Evolutionary conservation across 30 jellyfish, hydroid and myxozoan species (phyloP), one percentile per base, ranked within the genome.

Genomic region (Sanderia malayensis): DNA sequence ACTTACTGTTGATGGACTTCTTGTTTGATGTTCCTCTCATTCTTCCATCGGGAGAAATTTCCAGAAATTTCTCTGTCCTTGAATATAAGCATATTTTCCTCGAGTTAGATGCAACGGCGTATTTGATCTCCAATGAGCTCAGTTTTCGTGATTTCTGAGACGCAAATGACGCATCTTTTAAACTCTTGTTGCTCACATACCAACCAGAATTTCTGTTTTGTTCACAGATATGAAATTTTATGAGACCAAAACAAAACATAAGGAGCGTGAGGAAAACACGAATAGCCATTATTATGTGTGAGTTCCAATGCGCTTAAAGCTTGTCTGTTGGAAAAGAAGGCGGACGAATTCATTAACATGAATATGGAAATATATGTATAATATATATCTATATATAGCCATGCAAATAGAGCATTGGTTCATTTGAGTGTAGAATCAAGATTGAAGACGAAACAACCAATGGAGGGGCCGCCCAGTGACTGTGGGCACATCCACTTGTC

Each of bases 21-120:
- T 24, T 18, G 24, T 49, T 9, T 19, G 64, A 49, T 49, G 64
- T 49, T 49, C 64, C 64, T 49, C 64, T 49, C 64, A 49, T 49
- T 24, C 64, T 49, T 4, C 64, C 64, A 24, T 4, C 18, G 4
- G 64, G 64, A 2, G 18, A 24, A 18, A 49, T 49, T 19, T 49
- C 64, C 64, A 49, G 18, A 19, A 49, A 49, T 18, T 4, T 49
- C 18, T 24, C 64, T 9, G 64, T 49, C 18, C 64, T 49, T 19
- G 64, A 49, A 49, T 49, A 49, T 7, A 49, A 19, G 18, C 64
- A 4, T 11, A 49, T 49, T 49, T 9, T 19, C 18, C 64, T 49
- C 18, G 64, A 4, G 64, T 19, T 49, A 18, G 64, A 49, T 4
- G 23, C 27, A 8, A 24, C 27, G 18, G 23, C 64, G 7, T 49